Conservation (phyloP, 2,888 invertebrate genomes). For the Salpingus planirostris region DNA sequence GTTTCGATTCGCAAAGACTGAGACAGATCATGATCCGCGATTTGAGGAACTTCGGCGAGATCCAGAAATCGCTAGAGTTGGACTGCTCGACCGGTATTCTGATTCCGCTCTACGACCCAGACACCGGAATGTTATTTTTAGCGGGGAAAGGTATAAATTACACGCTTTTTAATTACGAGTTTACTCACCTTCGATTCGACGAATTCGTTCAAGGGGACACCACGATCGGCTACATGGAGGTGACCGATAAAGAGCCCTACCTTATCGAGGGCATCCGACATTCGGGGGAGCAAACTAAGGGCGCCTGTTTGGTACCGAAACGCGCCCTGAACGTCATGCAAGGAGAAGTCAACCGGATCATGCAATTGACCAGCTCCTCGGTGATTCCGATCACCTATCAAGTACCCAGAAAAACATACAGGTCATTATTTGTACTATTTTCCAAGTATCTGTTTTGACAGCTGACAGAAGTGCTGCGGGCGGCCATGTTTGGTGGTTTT, state of each 20-base stretch:
- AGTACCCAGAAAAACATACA: conserved; percentile 42
- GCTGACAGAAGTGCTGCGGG: too few species aligned
- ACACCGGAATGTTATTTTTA: conserved; percentile 91
- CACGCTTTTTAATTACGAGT: neutral
- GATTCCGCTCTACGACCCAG: conserved; percentile 87
- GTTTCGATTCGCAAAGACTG: conserved; percentile 77
- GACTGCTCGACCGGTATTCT: conserved; percentile 85
- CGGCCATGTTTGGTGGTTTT: too few species aligned
- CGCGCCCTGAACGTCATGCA: conserved; percentile 92
- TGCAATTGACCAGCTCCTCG: conserved; percentile 76
- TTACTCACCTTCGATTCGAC: neutral
- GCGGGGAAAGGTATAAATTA: conserved; percentile 67
- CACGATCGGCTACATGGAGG: conserved; percentile 82
- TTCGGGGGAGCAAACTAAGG: conserved; percentile 92
- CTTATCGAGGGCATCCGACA: conserved; percentile 82
- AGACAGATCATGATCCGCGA: conserved; percentile 87
- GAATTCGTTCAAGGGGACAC: conserved; percentile 66
- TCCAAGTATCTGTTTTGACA: too few species aligned
- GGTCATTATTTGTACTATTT: conserved; percentile 25
- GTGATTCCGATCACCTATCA: conserved; percentile 93
- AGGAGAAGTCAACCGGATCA: conserved; percentile 86
- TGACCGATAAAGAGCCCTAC: conserved; percentile 80
- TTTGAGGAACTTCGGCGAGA: conserved; percentile 65
- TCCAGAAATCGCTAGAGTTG: conserved; percentile 69
- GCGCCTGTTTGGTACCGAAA: conserved; percentile 87